A percentile compares a stretch with the other conserved stretches of the same genome.
These are phyloP conservation scores for Chauna torquata DNA, from an alignment of 2,113 vertebrate genomes.

Conservation along the genomic window DNA sequence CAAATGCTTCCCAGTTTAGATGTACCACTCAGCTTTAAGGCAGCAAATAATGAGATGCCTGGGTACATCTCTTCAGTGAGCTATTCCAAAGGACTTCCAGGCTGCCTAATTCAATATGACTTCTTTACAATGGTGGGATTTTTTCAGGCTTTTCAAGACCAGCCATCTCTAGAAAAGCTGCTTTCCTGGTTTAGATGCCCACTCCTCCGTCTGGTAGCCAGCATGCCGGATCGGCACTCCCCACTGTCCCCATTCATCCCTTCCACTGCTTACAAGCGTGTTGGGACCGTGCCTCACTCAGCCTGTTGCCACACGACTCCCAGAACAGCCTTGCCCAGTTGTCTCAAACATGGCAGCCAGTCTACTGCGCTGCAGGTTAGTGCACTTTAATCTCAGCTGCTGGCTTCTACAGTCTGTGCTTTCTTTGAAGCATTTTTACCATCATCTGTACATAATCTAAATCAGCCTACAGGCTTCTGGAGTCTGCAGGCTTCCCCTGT, in stretches of 20 bases:
- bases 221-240: fast-evolving
- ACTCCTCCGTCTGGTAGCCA: background rate
- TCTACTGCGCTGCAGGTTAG: fast-evolving
- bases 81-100: background rate
- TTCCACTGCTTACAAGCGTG: fast-evolving
- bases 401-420: background rate
- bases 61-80: background rate
- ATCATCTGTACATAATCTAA: background rate
- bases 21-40: too few species aligned
- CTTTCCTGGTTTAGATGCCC: background rate
- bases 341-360: background rate
- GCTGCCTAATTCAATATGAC: background rate
- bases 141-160: background rate
- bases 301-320: fast-evolving
- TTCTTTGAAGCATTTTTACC: background rate
- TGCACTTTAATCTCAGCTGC: background rate
- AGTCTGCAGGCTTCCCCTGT: background rate
- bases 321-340: fast-evolving
- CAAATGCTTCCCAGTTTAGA: background rate
- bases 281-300: fast-evolving
- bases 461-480: fast-evolving
- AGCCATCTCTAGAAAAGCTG: background rate
- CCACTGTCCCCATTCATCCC: background rate
- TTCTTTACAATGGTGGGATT: background rate
- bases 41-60: too few species aligned